A percentile compares a stretch with the other conserved stretches of the same genome.
These are phyloP conservation scores for Spea bombifrons DNA, from an alignment of 2,113 vertebrate genomes.

Conservation along the genomic window DNA sequence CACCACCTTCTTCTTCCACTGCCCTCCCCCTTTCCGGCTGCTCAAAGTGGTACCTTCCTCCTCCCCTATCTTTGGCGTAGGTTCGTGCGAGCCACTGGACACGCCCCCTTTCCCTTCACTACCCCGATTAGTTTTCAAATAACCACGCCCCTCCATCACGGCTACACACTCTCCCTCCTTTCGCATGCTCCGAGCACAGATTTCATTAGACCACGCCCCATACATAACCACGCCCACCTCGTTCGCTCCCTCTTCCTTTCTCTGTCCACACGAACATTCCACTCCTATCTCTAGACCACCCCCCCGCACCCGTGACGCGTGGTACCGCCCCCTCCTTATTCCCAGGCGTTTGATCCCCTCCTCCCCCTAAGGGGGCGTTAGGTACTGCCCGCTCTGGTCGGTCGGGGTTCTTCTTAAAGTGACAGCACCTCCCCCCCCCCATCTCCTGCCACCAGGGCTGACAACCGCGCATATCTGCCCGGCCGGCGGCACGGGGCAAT, in stretches of 20 bases:
- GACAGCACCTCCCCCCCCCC: background rate
- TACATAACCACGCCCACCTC: conserved; percentile 1
- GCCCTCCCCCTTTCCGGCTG: conserved; percentile 46
- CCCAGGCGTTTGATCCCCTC: background rate
- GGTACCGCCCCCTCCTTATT: conserved; percentile 25
- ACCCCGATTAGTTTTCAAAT: too few relatives aligned
- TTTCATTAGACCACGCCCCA: conserved; percentile 19
- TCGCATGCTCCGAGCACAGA: conserved; percentile 30
- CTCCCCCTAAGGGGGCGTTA: conserved; percentile 17
- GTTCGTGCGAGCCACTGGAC: conserved; percentile 1
- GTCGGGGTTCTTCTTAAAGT: conserved; percentile 39
- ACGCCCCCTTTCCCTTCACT: conserved; percentile 3
- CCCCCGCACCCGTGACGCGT: background rate
- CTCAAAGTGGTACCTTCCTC: conserved; percentile 54
- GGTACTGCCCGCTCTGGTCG: background rate
- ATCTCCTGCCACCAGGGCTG: too few relatives aligned
- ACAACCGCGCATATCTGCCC: too few relatives aligned
- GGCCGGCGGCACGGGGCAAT: too few relatives aligned
- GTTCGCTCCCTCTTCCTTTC: background rate
- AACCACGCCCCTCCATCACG: background rate
- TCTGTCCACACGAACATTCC: conserved; percentile 14
- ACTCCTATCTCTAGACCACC: conserved; percentile 4
- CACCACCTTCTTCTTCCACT: conserved; percentile 49
- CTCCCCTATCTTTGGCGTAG: conserved; percentile 49
- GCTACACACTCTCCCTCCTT: conserved; percentile 7